Evolutionary conservation across 2,113 vertebrate species (phyloP).

Genomic region (Hemicordylus capensis): DNA sequence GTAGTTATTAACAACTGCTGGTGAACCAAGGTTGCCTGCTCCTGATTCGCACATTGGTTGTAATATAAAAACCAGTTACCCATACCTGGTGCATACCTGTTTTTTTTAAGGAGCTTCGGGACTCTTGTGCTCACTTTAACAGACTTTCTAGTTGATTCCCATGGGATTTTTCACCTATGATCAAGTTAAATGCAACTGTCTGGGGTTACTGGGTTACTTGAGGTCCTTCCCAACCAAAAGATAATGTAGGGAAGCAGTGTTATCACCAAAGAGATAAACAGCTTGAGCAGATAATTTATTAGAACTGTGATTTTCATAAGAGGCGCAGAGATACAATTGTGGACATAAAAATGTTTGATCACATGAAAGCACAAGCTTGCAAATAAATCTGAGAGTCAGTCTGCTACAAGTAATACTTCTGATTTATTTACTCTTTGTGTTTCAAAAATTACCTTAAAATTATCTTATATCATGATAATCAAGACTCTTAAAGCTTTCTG

Average conservation of each 20-base stretch:
- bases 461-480: not conserved
- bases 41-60: not conserved
- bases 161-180: not conserved
- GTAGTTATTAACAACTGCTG: too few relatives aligned
- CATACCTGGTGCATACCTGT: too few relatives aligned
- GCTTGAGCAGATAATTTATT: not conserved
- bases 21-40: not conserved
- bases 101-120: not conserved
- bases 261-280: not conserved
- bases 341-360: not conserved
- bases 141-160: not conserved
- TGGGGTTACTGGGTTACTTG: too few relatives aligned
- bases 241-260: not conserved
- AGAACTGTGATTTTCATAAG: not conserved
- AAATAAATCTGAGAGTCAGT: not conserved
- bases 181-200: not conserved
- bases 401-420: not conserved
- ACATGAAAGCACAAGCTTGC: not conserved
- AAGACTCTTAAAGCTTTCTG: not conserved
- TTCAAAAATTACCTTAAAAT: not conserved
- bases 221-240: too few relatives aligned
- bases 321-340: not conserved
- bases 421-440: not conserved
- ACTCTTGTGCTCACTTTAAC: not conserved
- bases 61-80: too few relatives aligned